Conservation (phyloP, 2,888 invertebrate genomes). For the Caenorhabditis sp. region DNA sequence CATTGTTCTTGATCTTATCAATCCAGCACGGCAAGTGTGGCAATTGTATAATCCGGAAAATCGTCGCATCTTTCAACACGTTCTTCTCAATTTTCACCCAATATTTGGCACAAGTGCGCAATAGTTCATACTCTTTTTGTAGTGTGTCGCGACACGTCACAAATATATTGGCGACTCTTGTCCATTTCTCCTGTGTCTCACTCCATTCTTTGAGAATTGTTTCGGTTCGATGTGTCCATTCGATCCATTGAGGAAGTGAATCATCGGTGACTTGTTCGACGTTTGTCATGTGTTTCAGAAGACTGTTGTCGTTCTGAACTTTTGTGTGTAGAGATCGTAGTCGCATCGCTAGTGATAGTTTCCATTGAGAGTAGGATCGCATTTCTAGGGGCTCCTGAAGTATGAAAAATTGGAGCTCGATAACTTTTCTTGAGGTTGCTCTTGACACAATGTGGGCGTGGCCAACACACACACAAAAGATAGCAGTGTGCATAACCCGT, state of each 20-base stretch:
- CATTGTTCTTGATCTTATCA: constrained; percentile 19
- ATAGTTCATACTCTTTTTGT: constrained; percentile 31
- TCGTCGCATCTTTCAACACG: constrained; percentile 40
- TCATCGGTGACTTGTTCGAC: constrained; percentile 38
- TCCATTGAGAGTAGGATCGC: constrained; percentile 49
- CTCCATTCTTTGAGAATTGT: constrained; percentile 24
- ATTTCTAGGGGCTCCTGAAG: constrained; percentile 53
- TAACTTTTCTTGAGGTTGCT: neutral
- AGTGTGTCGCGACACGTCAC: constrained; percentile 33
- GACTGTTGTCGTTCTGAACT: constrained; percentile 23
- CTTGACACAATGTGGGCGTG: too few relatives aligned
- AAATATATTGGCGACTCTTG: constrained; percentile 33
- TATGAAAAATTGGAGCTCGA: too few relatives aligned
- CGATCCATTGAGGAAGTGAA: constrained; percentile 37
- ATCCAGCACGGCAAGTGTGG: constrained; percentile 60
- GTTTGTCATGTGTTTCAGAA: constrained; percentile 33
- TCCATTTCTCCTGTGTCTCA: constrained; percentile 38
- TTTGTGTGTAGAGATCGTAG: constrained; percentile 13
- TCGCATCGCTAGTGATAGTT: constrained; percentile 21
- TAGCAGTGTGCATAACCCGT: too few relatives aligned
- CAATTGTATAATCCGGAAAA: constrained; percentile 50
- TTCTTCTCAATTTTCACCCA: constrained; percentile 42
- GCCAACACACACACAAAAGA: too few relatives aligned
- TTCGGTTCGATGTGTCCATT: constrained; percentile 32
- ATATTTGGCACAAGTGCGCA: constrained; percentile 48